A percentile compares a stretch with the other conserved stretches of the same genome.
Evolutionary conservation across 2,113 vertebrate species (phyloP).

Genomic region (Archocentrus centrarchus): DNA sequence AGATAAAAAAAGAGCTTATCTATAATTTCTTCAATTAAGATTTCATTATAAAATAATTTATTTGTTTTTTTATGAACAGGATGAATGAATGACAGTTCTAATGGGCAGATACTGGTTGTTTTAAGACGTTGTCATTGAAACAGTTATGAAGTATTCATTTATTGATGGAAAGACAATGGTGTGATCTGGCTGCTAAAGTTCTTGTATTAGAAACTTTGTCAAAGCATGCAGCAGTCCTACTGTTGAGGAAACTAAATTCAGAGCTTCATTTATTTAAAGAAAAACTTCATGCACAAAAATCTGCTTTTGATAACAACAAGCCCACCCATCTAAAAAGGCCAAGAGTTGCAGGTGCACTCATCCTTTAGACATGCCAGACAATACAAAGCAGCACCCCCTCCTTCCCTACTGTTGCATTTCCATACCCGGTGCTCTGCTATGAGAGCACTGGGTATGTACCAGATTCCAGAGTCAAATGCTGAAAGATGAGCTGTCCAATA

Average conservation of each 20-base stretch:
- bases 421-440: background rate
- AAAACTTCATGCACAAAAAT: background rate
- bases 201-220: background rate
- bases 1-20: too few species aligned
- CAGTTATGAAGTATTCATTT: background rate
- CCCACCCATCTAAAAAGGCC: background rate
- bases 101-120: background rate
- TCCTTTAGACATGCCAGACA: conserved; percentile 46
- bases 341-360: conserved; percentile 39
- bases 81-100: background rate
- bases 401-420: background rate
- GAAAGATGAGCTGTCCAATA: conserved; percentile 33
- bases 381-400: conserved; percentile 34
- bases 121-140: rapidly evolving
- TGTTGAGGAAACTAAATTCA: background rate
- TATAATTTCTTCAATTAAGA: too few species aligned
- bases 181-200: background rate
- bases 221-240: background rate
- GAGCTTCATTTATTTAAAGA: background rate
- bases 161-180: background rate
- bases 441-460: background rate
- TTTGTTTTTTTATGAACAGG: too few species aligned
- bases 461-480: conserved; percentile 27
- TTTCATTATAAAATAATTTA: too few species aligned
- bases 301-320: background rate